Conservation (phyloP, 2,797 vertebrate species). For the Ptychadena robeensis region DNA sequence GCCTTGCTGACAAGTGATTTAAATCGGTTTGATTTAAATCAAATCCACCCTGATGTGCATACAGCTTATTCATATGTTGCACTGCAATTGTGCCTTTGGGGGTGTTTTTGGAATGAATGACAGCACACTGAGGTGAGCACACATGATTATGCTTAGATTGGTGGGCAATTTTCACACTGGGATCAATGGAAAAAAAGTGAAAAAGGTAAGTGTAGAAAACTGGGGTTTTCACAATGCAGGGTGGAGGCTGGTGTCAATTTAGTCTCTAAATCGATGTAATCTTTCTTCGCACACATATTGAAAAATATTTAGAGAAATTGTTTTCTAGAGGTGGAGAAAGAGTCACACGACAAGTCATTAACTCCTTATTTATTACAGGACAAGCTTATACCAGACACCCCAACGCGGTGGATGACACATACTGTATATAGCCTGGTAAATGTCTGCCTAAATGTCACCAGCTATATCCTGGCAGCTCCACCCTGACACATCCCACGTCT, state of each 20-base stretch:
- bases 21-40: too few relatives aligned
- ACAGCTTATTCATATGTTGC: too few relatives aligned
- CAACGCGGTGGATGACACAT: neutral
- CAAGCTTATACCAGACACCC: neutral
- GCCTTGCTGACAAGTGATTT: too few relatives aligned
- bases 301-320: neutral
- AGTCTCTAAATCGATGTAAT: neutral
- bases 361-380: neutral
- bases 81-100: too few relatives aligned
- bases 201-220: neutral
- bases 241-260: neutral
- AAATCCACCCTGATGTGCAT: too few relatives aligned
- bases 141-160: too few relatives aligned
- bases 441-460: neutral
- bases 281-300: neutral
- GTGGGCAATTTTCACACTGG: too few relatives aligned
- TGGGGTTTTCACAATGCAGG: neutral
- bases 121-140: too few relatives aligned
- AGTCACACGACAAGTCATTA: neutral
- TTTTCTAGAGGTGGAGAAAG: neutral
- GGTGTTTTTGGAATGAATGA: too few relatives aligned
- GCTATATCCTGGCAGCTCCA: neutral
- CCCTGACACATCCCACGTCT: constrained; percentile 10
- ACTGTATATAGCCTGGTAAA: neutral
- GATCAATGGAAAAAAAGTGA: too few relatives aligned